These are phyloP conservation scores for Nipponacmea schrenckii DNA, from an alignment of 2,888 invertebrate species.

Conservation along the genomic window DNA sequence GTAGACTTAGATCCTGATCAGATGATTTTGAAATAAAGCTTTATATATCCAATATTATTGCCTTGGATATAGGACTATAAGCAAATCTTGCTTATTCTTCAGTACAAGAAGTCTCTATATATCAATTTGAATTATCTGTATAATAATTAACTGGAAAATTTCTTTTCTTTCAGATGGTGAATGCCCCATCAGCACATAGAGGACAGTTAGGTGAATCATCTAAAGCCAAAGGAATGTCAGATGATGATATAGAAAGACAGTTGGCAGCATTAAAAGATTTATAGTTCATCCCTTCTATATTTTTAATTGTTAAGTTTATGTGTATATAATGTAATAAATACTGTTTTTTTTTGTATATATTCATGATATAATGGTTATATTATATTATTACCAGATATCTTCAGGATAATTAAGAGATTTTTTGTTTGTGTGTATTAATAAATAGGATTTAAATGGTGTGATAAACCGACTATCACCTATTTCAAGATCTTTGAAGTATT, in stretches of 20 bases:
- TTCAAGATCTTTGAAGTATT: too few species aligned
- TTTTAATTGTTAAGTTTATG: constrained; percentile 4
- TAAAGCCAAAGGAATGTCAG: constrained; percentile 54
- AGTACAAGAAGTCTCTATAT: neutral
- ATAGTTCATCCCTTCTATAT: constrained; percentile 27
- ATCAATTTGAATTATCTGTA: neutral
- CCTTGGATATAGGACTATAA: neutral
- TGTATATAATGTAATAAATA: neutral
- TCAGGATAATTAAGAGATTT: too few species aligned
- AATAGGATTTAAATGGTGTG: too few species aligned
- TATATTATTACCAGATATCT: too few species aligned
- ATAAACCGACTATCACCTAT: too few species aligned
- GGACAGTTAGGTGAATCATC: constrained; percentile 65
- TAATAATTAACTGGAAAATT: neutral
- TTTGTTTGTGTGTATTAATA: too few species aligned
- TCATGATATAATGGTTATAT: too few species aligned
- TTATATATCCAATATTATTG: too few species aligned
- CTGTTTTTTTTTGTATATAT: too few species aligned
- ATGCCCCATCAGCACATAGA: constrained; percentile 66
- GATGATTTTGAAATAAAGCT: too few species aligned
- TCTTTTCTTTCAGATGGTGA: constrained; percentile 58
- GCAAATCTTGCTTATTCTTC: neutral
- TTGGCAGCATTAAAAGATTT: constrained; percentile 65
- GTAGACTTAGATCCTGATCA: constrained; percentile 8
- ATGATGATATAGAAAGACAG: constrained; percentile 68